phyloP scores from a whole-genome alignment of 1,140 invertebrate species.

The Aricia agestis region DNA sequence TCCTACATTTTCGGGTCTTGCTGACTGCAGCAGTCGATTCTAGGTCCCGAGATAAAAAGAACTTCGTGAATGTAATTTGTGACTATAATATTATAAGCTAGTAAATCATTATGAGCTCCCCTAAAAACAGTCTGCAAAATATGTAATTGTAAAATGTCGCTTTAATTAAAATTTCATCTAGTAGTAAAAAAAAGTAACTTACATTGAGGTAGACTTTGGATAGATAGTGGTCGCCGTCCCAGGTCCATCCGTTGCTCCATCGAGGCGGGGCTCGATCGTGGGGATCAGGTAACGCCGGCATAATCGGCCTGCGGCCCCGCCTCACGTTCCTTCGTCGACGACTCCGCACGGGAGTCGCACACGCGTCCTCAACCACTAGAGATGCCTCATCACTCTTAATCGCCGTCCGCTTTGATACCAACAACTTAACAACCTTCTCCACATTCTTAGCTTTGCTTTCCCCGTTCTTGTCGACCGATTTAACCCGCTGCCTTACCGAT shows the following conservation, averaged over 20 bases:
- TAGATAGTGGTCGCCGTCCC: constrained; percentile 89
- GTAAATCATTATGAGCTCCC: no score
- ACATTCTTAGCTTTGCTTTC: constrained; percentile 45
- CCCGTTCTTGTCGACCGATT: constrained; percentile 30
- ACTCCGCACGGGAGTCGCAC: constrained; percentile 45
- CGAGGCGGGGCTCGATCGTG: constrained; percentile 76
- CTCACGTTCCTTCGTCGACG: constrained; percentile 41
- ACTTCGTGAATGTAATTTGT: no score
- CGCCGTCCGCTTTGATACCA: constrained; percentile 58
- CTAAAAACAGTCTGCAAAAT: no score
- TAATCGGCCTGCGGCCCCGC: constrained; percentile 35
- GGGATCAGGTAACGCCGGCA: constrained; percentile 35
- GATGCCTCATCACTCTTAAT: constrained; percentile 60
- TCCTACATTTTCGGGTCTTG: no score
- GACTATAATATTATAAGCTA: no score
- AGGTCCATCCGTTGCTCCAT: constrained; percentile 95
- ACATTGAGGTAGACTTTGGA: constrained; percentile 92
- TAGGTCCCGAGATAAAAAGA: no score
- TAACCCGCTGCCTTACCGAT: constrained; percentile 35
- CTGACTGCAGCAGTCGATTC: no score
- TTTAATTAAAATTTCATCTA: not conserved
- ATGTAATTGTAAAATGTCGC: no score
- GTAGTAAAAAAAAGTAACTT: constrained; percentile 59
- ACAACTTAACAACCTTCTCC: constrained; percentile 53
- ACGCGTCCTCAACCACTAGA: constrained; percentile 58